Base-by-base conservation (phyloP, 2,113 vertebrate species). In the Bettongia penicillata region DNA sequence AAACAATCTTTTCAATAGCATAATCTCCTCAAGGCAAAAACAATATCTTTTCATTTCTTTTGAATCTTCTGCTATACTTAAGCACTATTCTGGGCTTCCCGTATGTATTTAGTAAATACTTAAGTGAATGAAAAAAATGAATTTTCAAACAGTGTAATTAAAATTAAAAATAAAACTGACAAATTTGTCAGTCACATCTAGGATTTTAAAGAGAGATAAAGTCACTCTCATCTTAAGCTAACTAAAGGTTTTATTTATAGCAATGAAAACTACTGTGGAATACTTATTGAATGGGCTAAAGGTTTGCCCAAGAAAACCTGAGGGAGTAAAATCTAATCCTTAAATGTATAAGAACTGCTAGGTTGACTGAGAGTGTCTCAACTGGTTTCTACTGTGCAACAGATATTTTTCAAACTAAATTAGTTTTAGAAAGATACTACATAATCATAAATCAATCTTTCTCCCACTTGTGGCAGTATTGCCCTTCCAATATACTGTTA, bases 331-430 rank as follows among this genome's bases (percentile, higher is more conserved):
- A 3, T 91, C 1, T 51, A 97, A 94, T 89, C 48, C 2, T 93
- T 94, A 93, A 94, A 77, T 95, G 96, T 95, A 95, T 93, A 95
- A 96, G 89, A 98, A 97, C 51, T 68, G 0, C 91, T 84, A 96
- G 10, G 0, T 93, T 24, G 31, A 0, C 52, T 94, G 89, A 94
- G 93, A 96, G 50, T 93, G 24, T 91, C 6, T 96, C 8, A 1
- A 89, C 1, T n/a, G 94, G 5, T 95, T 94, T 94, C 93, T 95
- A 84, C 22, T 11, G 77, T 93, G 53, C 52, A 92, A 31, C 94
- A 91, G 24, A 97, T 96, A 93, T 57, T 22, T 90, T 93, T 51
- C 48, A 57, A 43, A 92, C 96, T 95, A 95, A 97, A 95, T 95
- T 93, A 96, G 90, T 94, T 6, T 96, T 47, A 89, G 50, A 94